phyloP scores from a whole-genome alignment of 2,113 vertebrate genomes.

The Passer domesticus region DNA sequence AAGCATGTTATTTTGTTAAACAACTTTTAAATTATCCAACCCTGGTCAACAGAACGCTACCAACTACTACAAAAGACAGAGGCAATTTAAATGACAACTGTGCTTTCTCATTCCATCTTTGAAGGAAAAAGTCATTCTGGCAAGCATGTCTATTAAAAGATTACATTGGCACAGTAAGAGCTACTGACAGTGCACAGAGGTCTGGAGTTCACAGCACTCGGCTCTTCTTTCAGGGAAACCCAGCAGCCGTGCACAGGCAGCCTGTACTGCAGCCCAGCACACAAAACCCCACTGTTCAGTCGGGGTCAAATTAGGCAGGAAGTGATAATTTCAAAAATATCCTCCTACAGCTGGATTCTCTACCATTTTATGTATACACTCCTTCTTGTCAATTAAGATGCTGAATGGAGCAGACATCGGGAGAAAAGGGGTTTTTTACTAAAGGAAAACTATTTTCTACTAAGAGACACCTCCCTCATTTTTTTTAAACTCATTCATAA shows the following conservation, averaged over 20 bases:
- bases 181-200: conserved; percentile 22
- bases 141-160: conserved; percentile 60
- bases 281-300: conserved; percentile 19
- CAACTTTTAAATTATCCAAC: conserved; percentile 57
- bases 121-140: conserved; percentile 44
- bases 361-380: background rate
- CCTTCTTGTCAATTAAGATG: background rate
- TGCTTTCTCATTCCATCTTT: conserved; percentile 40
- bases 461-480: background rate
- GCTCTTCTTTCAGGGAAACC: conserved; percentile 18
- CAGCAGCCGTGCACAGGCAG: background rate
- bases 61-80: conserved; percentile 34
- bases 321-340: background rate
- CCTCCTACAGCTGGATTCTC: background rate
- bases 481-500: background rate
- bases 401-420: background rate
- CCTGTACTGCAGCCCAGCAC: background rate
- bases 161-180: conserved; percentile 19
- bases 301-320: background rate
- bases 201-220: conserved; percentile 29
- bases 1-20: conserved; percentile 54
- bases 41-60: conserved; percentile 44
- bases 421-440: background rate
- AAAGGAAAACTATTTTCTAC: background rate
- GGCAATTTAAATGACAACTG: conserved; percentile 61